Evolutionary conservation across 2,113 vertebrate species (phyloP), one percentile per base, ranked within the genome.

Genomic region (Macquaria australasica): DNA sequence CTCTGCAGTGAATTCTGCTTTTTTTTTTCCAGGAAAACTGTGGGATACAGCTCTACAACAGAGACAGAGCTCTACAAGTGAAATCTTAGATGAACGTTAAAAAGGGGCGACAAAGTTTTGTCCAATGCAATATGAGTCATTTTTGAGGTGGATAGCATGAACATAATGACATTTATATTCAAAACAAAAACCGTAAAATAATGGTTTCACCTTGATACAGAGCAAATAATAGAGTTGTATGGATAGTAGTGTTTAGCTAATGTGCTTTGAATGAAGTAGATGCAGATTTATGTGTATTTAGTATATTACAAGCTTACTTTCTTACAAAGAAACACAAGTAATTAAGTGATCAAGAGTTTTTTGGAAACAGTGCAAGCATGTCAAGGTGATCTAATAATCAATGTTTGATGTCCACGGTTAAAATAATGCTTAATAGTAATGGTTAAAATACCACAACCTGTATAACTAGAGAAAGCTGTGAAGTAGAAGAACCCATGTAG

Each of bases 1-100:
- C 58, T 72, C 60, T 67, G 58, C 58, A 68, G 20, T 39, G 14
- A 45, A 16, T 79, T 50, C 59, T 63, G 34, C 62, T 70, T 58
- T 37, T 68, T 68, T 56, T 21, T 23, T 23, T 3, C 34, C 34
- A 25, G 2, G 59, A 64, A 51, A 31, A 39, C 50, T 18, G 9
- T 56, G 18, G 23, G 48, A 62, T 14, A 53, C 6, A 53, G 56
- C 23, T 4, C 11, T 20, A 11, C 2, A 53, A 8, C 1, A 41
- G 14, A 68, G 25, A 82, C 37, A 63, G 41, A 60, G 11, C 1
- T 41, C 8, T 1, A 45, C 6, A 70, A 21, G 10, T 55, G 1
- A 70, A 28, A 18, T 31, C 16, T 3, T 34, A 51, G 23, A 2
- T 16, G 20, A 55, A 41, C 18, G 34, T 48, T 37, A 77, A 63